Evolutionary conservation across 2,888 invertebrate species (phyloP).

Genomic region (Gordius sp.): DNA sequence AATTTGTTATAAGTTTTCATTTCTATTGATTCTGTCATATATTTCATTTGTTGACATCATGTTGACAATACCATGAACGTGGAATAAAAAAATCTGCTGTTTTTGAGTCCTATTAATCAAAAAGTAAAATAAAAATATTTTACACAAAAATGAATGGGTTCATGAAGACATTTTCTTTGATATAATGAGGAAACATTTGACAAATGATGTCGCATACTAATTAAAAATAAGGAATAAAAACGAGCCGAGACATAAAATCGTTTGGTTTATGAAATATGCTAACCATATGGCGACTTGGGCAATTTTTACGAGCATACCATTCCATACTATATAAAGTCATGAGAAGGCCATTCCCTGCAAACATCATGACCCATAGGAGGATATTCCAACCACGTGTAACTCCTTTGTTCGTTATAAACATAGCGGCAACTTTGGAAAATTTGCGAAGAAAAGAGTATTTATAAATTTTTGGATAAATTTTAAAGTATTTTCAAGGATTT

Average conservation of each 20-base stretch:
- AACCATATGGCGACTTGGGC: slow-evolving; percentile 31
- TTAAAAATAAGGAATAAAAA: too few relatives aligned
- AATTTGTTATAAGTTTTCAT: too few relatives aligned
- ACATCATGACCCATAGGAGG: slow-evolving; percentile 53
- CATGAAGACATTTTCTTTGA: slow-evolving; percentile 19
- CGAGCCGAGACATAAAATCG: too few relatives aligned
- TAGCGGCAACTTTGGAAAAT: slow-evolving; percentile 21
- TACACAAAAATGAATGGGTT: slow-evolving; percentile 18
- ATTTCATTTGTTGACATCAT: too few relatives aligned
- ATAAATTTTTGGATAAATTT: too few relatives aligned
- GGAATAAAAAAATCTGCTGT: background rate
- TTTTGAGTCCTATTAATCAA: background rate
- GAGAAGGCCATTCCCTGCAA: slow-evolving; percentile 48
- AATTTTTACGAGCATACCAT: slow-evolving; percentile 50
- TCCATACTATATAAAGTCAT: slow-evolving; percentile 57
- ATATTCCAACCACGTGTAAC: slow-evolving; percentile 40
- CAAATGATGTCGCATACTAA: too few relatives aligned
- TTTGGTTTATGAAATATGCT: background rate
- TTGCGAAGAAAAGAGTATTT: too few relatives aligned
- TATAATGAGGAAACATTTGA: background rate
- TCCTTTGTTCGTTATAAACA: slow-evolving; percentile 30
- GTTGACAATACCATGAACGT: background rate
- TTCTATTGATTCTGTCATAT: too few relatives aligned
- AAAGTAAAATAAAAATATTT: background rate
- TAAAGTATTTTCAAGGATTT: too few relatives aligned